A percentile compares a stretch with the other conserved stretches of the same genome.
Evolutionary conservation across 2,113 vertebrate genomes (phyloP).

Genomic region (Chionis minor): DNA sequence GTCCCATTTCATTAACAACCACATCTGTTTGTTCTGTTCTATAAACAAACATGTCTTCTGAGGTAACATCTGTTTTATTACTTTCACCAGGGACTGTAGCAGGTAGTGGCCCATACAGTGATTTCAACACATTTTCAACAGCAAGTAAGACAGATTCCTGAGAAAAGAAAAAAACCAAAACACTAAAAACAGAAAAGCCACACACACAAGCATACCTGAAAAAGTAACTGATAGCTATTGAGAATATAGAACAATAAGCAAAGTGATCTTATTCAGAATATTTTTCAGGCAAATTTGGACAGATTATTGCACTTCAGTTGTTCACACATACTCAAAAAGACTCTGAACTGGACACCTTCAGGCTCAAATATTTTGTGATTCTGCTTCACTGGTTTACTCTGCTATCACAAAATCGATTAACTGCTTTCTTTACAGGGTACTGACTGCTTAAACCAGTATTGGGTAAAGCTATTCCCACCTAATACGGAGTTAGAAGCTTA

Average conservation of each 20-base stretch:
- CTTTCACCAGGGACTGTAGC: conserved; percentile 56
- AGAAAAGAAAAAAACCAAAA: not conserved
- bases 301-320: not conserved
- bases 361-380: not conserved
- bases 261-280: not conserved
- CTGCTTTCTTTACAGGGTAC: not conserved
- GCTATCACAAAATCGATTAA: not conserved
- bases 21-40: conserved; percentile 73
- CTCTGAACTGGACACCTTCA: not conserved
- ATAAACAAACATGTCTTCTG: conserved; percentile 61
- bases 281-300: not conserved
- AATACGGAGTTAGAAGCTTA: not conserved
- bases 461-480: not conserved
- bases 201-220: not conserved
- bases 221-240: not conserved
- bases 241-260: not conserved
- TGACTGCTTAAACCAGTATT: not conserved
- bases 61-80: conserved; percentile 69
- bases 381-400: not conserved
- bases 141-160: conserved; percentile 87
- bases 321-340: not conserved
- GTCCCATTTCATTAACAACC: conserved; percentile 53
- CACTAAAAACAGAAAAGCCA: not conserved
- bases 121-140: conserved; percentile 87
- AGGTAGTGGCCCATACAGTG: conserved; percentile 83